Evolutionary conservation across 2,888 invertebrate genomes (phyloP).

Genomic region (Lagria hirta): DNA sequence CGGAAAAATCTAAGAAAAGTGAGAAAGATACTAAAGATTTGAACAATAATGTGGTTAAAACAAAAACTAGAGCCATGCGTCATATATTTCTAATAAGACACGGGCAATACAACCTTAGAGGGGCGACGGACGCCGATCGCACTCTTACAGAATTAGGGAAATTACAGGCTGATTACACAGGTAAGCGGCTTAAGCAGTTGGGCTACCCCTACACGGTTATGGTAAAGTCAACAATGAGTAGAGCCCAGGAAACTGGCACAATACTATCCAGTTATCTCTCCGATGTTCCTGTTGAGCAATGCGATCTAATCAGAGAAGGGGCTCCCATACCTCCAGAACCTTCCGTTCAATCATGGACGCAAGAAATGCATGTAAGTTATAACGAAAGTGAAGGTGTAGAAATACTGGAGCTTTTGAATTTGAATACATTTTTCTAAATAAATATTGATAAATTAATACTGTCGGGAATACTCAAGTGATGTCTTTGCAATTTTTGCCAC

Average conservation of each 20-base stretch:
- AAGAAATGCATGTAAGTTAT: conserved; percentile 73
- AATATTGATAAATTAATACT: too few relatives aligned
- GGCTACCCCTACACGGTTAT: conserved; percentile 78
- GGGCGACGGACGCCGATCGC: conserved; percentile 70
- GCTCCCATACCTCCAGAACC: conserved; percentile 95
- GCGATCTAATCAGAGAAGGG: conserved; percentile 84
- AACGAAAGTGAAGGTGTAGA: too few relatives aligned
- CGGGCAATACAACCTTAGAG: conserved; percentile 87
- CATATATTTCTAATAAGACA: conserved; percentile 90
- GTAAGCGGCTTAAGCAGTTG: conserved; percentile 75
- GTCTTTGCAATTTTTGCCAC: too few relatives aligned
- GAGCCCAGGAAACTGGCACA: conserved; percentile 89
- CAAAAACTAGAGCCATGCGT: conserved; percentile 65
- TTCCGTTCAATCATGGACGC: conserved; percentile 78
- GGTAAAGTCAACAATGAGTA: conserved; percentile 87
- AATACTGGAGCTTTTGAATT: too few relatives aligned
- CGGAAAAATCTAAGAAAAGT: conserved; percentile 40
- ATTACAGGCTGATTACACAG: conserved; percentile 84
- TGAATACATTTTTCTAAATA: too few relatives aligned
- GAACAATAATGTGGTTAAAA: conserved; percentile 67
- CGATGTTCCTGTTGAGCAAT: conserved; percentile 61
- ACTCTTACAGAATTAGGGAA: conserved; percentile 79
- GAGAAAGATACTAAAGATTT: conserved; percentile 64
- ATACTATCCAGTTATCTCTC: conserved; percentile 75
- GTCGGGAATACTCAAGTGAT: too few relatives aligned